A percentile compares a stretch with the other conserved stretches of the same genome.
Evolutionary conservation across 2,797 vertebrate species (phyloP).

Genomic region (Sylvia borin): DNA sequence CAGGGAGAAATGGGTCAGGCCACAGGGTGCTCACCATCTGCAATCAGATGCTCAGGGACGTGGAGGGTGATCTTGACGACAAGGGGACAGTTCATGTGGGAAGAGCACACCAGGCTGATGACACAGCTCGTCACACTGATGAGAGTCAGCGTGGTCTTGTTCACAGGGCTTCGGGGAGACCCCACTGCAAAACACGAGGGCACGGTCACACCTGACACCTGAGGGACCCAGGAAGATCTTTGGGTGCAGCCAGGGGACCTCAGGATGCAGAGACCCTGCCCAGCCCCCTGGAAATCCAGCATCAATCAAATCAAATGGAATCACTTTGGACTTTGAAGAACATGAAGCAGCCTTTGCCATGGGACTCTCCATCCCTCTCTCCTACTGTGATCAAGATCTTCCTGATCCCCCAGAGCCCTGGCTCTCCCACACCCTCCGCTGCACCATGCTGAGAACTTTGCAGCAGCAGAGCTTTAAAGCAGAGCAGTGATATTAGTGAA

Average conservation of each 20-base stretch:
- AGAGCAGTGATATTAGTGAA: neutral
- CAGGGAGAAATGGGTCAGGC: neutral
- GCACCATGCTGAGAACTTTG: neutral
- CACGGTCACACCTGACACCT: neutral
- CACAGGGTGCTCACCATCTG: slow-evolving; percentile 83
- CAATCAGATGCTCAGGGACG: slow-evolving; percentile 96
- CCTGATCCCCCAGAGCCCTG: neutral
- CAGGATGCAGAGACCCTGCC: neutral
- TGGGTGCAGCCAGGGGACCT: neutral
- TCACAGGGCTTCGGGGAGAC: slow-evolving; percentile 95
- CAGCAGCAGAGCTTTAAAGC: neutral
- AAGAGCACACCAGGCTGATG: slow-evolving; percentile 91
- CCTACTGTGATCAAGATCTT: fast-evolving
- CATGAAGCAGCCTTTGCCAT: neutral
- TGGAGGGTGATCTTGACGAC: slow-evolving; percentile 94
- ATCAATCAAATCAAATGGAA: neutral
- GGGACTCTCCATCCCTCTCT: neutral
- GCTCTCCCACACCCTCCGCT: neutral
- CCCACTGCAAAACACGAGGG: slow-evolving; percentile 76
- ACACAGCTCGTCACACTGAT: slow-evolving; percentile 95
- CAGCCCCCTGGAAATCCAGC: neutral
- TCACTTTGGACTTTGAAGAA: neutral
- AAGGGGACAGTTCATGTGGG: slow-evolving; percentile 91
- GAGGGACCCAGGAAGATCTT: neutral
- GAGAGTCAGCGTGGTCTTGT: slow-evolving; percentile 96